These are phyloP conservation scores for Pocillopora meandrina DNA, from an alignment of 92 coral and sea anemone genomes.

Conservation along the genomic window DNA sequence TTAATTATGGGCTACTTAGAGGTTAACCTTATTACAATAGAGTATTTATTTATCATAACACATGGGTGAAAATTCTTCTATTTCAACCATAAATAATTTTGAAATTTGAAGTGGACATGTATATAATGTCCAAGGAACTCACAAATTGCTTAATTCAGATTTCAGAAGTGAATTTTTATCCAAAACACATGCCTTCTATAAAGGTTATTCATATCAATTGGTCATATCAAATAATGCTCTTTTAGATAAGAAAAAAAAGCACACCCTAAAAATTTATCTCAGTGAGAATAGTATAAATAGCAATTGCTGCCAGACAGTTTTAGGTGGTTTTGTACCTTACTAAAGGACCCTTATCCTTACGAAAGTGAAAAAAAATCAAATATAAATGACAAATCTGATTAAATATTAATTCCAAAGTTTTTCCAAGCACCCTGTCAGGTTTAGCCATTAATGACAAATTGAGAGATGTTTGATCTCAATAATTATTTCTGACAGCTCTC, in stretches of 20 bases:
- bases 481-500: neutral
- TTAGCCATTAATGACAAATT: neutral
- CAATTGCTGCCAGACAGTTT: neutral
- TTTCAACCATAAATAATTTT: too few species aligned
- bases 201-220: neutral
- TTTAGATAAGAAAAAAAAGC: neutral
- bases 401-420: neutral
- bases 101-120: too few species aligned
- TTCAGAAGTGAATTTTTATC: too few species aligned
- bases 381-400: neutral
- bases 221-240: neutral
- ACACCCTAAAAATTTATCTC: neutral
- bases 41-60: too few species aligned
- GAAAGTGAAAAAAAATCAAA: neutral
- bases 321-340: neutral
- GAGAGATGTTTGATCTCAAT: slow-evolving; percentile 1
- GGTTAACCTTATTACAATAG: too few species aligned
- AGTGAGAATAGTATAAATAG: too few species aligned
- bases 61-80: too few species aligned
- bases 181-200: neutral
- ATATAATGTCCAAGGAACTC: too few species aligned
- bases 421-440: slow-evolving; percentile 1
- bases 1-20: too few species aligned
- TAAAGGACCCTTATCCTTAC: neutral
- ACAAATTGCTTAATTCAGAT: too few species aligned